phyloP scores from a whole-genome alignment of 2,888 invertebrate genomes.

The Thymelicus acteon region DNA sequence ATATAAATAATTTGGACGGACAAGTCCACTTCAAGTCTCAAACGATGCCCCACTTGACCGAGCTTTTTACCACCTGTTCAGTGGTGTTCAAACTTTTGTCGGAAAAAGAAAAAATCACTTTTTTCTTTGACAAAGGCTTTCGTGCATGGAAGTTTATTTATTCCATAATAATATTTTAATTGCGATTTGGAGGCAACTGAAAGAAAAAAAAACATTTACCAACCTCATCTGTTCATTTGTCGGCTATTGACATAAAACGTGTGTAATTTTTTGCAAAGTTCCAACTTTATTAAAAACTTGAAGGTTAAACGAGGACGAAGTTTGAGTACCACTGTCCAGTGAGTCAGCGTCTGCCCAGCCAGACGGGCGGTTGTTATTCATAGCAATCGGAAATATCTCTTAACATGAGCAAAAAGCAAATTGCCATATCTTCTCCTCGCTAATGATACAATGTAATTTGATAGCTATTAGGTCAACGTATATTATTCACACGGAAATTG shows the following conservation, averaged over 20 bases:
- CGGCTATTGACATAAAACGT: too few relatives aligned
- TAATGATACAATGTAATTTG: conserved; percentile 34
- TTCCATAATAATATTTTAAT: too few relatives aligned
- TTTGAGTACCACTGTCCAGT: conserved; percentile 44
- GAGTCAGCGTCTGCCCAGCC: conserved; percentile 69
- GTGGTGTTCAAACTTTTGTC: conserved; percentile 17
- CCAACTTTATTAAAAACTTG: too few relatives aligned
- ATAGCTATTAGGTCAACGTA: conserved; percentile 11
- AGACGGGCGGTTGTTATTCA: conserved; percentile 54
- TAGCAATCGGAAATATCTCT: conserved; percentile 42
- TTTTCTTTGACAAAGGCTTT: too few relatives aligned
- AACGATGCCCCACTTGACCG: conserved; percentile 32
- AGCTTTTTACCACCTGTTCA: conserved; percentile 17
- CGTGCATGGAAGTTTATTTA: too few relatives aligned
- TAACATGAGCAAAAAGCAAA: conserved; percentile 36
- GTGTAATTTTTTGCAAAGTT: too few relatives aligned
- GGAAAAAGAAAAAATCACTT: too few relatives aligned
- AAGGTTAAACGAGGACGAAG: too few relatives aligned
- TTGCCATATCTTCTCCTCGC: conserved; percentile 28
- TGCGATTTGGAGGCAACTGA: too few relatives aligned
- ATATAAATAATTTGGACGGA: conserved; percentile 14
- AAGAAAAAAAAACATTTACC: too few relatives aligned
- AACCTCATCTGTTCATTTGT: too few relatives aligned
- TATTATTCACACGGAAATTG: conserved; percentile 23
- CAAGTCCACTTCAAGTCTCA: conserved; percentile 26